Percentiles rank a stretch among this genome's conserved stretches.
Evolutionary conservation across 2,113 vertebrate species (phyloP).

Genomic region (Sciurus niger): DNA sequence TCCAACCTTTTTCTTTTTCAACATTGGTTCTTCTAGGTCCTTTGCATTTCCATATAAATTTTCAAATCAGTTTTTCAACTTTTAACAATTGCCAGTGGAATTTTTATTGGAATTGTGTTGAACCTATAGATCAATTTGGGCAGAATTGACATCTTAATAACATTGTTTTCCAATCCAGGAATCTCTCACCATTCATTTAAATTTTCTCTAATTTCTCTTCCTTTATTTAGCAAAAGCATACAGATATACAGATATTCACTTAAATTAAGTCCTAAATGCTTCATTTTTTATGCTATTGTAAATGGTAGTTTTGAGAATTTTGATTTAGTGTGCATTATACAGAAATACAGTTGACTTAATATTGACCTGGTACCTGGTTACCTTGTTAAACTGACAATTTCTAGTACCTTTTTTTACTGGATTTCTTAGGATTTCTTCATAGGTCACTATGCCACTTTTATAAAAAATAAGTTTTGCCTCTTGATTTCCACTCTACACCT

Average conservation of each 20-base stretch:
- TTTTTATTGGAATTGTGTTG: slow-evolving; percentile 57
- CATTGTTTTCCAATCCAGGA: neutral
- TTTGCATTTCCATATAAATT: neutral
- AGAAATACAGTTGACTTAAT: neutral
- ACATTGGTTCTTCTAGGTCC: neutral
- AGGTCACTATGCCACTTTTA: neutral
- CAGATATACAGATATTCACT: neutral
- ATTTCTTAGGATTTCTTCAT: slow-evolving; percentile 36
- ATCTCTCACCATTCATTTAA: neutral
- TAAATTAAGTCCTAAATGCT: neutral
- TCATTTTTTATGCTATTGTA: neutral
- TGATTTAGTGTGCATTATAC: neutral
- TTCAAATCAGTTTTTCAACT: slow-evolving; percentile 45
- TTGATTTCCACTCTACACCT: neutral
- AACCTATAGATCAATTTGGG: slow-evolving; percentile 1
- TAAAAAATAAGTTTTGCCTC: neutral
- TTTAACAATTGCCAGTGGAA: neutral
- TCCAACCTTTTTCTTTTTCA: slow-evolving; percentile 30
- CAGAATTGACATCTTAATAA: neutral
- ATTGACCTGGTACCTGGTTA: neutral
- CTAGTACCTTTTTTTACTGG: neutral
- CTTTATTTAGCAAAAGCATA: neutral
- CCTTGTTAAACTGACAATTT: neutral
- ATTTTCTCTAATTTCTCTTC: slow-evolving; percentile 18
- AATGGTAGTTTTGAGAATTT: neutral